Evolutionary conservation across 2,888 invertebrate genomes (phyloP), one percentile per base, ranked within the genome.

Genomic region (Tiliacea citrago): DNA sequence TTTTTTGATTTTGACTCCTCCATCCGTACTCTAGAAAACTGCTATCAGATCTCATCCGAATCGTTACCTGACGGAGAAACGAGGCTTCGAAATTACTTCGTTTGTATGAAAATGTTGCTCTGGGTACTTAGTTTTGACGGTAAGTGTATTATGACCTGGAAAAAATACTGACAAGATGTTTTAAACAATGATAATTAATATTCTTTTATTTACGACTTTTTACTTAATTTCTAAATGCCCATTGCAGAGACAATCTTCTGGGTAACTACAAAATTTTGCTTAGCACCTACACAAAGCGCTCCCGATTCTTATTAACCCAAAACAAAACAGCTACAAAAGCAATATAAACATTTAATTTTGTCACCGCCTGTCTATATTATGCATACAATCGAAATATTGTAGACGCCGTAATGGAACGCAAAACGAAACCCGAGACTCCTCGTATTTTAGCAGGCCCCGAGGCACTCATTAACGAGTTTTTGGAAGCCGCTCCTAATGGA

Each of bases 391-490:
- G 69, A 63, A 75, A 77, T 67, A 73, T 68, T 75, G 61, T 72
- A 35, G 73, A 73, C 63, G 60, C 49, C 47, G 42, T 86, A 85
- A 84, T 82, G 78, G 75, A 83, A 80, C 60, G 67, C 62, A 75
- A 80, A 83, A 67, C 29, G 81, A 79, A 78, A 83, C 63, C 67
- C 73, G 65, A 87, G 73, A 69, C 79, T 66, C 69, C 8, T 53
- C 55, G 58, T 81, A 80, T 73, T 78, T 75, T 76, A 75, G 70
- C 53, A 47, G 35, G 55, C 73, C 79, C 73, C 79, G 77, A 75
- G 83, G 81, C 83, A 65, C 67, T 81, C 85, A 86, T 87, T 83
- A 85, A 81, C 72, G 75, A 85, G 77, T 85, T 85, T 83, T 85
- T 77, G 39, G 77, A 53, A 70, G 76, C 65, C 47, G 49, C 60